Conservation (phyloP, 2,797 vertebrate species). For the Macropus fuliginosus region DNA sequence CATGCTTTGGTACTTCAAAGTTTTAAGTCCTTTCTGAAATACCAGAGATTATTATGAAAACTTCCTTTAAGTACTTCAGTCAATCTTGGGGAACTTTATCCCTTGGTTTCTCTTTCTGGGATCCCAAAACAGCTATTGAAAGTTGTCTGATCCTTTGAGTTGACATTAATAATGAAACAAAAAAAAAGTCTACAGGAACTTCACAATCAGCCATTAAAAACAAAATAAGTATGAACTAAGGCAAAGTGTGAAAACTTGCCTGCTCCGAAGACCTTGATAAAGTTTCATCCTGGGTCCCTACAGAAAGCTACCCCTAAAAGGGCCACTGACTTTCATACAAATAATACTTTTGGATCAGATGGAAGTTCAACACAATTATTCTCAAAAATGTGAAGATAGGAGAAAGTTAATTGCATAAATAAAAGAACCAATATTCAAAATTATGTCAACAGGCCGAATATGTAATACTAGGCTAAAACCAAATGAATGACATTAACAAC, state of each 20-base stretch:
- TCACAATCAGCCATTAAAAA: neutral
- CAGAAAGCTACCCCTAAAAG: neutral
- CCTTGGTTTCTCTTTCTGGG: neutral
- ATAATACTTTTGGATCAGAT: conserved; percentile 7
- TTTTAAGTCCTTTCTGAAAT: neutral
- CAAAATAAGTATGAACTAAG: neutral
- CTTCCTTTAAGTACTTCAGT: neutral
- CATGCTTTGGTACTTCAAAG: neutral
- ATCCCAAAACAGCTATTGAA: neutral
- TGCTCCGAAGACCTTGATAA: conserved; percentile 15
- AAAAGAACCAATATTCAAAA: neutral
- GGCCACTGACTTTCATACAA: conserved; percentile 15
- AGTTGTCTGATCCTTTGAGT: neutral
- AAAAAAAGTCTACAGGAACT: neutral
- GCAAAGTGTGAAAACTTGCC: conserved; percentile 10
- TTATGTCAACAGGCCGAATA: neutral
- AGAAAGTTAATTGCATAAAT: neutral
- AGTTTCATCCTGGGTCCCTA: neutral
- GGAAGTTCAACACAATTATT: conserved; percentile 16
- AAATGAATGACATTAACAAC: neutral
- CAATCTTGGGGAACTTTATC: neutral
- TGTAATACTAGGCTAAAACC: neutral
- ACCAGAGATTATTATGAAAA: neutral
- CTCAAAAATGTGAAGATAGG: neutral
- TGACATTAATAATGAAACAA: neutral